A percentile compares a stretch with the other conserved stretches of the same genome.
Conservation (phyloP, 2,113 vertebrate species). For the Megaceryle maxima region DNA sequence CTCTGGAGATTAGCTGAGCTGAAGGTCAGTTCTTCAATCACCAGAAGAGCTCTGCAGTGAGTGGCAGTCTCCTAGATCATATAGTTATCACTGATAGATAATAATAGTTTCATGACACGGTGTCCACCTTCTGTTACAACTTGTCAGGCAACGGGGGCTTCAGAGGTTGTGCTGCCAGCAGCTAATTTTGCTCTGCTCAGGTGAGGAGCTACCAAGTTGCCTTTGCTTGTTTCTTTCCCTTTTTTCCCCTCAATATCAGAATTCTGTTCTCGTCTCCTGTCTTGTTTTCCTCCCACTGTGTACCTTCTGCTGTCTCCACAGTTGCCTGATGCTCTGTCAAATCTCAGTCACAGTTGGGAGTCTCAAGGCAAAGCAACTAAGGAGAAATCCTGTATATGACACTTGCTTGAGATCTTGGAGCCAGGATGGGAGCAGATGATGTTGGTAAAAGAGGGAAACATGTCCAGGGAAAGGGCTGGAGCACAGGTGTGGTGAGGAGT, state of each 20-base stretch:
- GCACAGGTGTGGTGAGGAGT: too few species aligned
- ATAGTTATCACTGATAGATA: neutral
- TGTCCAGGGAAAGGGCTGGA: too few species aligned
- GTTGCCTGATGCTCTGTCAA: neutral
- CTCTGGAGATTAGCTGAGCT: neutral
- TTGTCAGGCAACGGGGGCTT: neutral
- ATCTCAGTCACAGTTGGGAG: neutral
- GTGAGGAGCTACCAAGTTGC: neutral
- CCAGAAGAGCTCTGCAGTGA: neutral
- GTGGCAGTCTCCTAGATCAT: neutral
- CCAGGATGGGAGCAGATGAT: neutral
- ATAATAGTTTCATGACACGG: neutral
- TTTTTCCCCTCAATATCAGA: neutral
- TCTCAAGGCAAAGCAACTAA: neutral
- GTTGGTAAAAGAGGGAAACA: too few species aligned
- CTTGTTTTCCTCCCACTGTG: neutral
- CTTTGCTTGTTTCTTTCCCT: neutral
- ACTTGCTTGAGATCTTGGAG: neutral
- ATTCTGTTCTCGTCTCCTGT: neutral
- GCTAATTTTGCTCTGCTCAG: neutral
- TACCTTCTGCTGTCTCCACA: accelerated
- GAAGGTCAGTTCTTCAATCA: neutral
- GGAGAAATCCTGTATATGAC: neutral
- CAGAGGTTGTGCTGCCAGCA: neutral
- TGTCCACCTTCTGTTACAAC: accelerated